These are phyloP conservation scores for Ctenosaura bakeri DNA, from an alignment of 2,797 vertebrate species.

Conservation along the genomic window DNA sequence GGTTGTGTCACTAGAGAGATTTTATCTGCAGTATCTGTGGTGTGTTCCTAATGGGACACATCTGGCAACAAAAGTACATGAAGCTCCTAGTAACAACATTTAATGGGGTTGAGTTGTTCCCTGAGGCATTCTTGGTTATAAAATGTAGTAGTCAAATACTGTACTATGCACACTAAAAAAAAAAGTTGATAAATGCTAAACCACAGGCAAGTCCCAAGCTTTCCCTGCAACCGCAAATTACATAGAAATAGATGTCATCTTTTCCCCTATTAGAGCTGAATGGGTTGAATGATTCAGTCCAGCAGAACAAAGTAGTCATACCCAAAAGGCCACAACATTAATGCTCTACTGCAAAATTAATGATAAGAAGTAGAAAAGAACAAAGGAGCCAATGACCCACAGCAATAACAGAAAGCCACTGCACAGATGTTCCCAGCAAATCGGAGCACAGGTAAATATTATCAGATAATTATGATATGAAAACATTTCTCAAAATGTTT, in stretches of 20 bases:
- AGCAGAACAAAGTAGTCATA: not conserved
- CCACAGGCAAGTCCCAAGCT: not conserved
- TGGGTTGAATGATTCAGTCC: not conserved
- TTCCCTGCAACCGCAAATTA: not conserved
- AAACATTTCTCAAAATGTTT: slow-evolving; percentile 55
- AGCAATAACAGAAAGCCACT: not conserved
- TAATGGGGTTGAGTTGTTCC: not conserved
- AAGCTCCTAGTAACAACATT: not conserved
- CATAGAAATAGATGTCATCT: not conserved
- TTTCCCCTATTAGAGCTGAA: not conserved
- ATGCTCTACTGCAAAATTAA: not conserved
- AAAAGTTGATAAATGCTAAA: no score
- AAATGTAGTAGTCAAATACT: not conserved
- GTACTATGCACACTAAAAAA: not conserved
- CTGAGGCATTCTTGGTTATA: not conserved
- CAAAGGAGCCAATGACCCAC: not conserved
- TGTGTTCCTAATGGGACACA: not conserved
- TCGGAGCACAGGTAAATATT: slow-evolving; percentile 34
- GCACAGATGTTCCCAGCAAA: slow-evolving; percentile 22
- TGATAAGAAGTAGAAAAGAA: not conserved
- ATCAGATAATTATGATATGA: not conserved
- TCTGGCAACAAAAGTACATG: not conserved
- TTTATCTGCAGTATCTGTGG: not conserved
- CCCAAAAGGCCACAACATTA: not conserved
- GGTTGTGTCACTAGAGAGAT: not conserved